Evolutionary conservation across 2,888 invertebrate genomes (phyloP).

Genomic region (Philonicus albiceps): DNA sequence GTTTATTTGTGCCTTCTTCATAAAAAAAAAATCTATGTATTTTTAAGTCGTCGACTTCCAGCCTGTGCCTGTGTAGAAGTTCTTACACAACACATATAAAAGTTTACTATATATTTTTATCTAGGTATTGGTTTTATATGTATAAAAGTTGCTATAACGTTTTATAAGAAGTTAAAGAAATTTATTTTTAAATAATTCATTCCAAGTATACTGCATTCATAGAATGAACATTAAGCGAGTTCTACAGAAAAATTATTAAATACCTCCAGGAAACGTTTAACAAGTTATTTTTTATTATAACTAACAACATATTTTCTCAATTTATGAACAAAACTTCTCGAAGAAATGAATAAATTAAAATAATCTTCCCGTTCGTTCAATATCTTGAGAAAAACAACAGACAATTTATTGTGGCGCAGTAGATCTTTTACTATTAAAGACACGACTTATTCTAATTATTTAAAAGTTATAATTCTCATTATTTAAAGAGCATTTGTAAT

Average conservation of each 20-base stretch:
- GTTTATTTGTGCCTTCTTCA: background rate
- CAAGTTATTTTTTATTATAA: background rate
- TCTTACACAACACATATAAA: background rate
- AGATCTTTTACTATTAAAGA: no score
- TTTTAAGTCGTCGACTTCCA: background rate
- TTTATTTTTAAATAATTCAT: background rate
- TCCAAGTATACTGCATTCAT: background rate
- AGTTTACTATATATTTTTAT: background rate
- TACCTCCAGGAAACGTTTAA: background rate
- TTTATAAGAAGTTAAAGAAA: background rate
- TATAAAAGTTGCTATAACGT: background rate
- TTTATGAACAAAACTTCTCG: background rate
- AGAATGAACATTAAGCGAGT: background rate
- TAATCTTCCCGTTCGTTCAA: background rate
- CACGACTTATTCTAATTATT: background rate
- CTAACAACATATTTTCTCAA: background rate
- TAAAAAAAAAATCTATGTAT: background rate
- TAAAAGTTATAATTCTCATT: no score
- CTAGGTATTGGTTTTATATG: background rate
- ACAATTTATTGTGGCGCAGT: background rate
- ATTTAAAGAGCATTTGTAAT: no score
- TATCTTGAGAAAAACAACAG: background rate
- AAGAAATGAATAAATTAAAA: background rate
- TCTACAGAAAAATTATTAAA: background rate
- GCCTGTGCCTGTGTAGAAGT: background rate